phyloP scores from a whole-genome alignment of 1,140 invertebrate genomes.

The Choristoneura fumiferana region DNA sequence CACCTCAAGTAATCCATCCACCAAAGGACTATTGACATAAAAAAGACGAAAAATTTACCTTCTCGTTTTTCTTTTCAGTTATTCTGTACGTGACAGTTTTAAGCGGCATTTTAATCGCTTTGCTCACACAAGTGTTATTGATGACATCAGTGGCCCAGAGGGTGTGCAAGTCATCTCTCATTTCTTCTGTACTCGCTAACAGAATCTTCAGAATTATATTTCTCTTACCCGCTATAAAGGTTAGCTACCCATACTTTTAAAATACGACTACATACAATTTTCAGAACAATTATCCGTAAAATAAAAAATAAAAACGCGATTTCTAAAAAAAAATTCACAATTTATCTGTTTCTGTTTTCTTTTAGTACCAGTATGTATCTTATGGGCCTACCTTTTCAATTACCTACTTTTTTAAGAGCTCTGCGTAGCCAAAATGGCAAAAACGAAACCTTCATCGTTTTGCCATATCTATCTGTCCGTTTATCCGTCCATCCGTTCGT shows the following conservation, averaged over 20 bases:
- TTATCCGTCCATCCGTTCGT: too few relatives aligned
- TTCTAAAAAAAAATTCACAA: too few relatives aligned
- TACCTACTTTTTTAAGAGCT: too few relatives aligned
- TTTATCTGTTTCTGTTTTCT: too few relatives aligned
- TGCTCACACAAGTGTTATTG: slow-evolving; percentile 47
- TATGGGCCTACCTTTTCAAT: too few relatives aligned
- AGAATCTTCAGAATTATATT: slow-evolving; percentile 44
- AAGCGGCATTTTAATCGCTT: slow-evolving; percentile 44
- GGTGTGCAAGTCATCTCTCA: slow-evolving; percentile 33
- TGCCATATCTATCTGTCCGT: too few relatives aligned
- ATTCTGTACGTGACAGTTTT: slow-evolving; percentile 54
- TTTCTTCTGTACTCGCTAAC: slow-evolving; percentile 43
- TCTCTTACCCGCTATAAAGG: slow-evolving; percentile 54
- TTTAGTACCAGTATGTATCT: too few relatives aligned
- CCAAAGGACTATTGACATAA: not conserved
- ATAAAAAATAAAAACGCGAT: too few relatives aligned
- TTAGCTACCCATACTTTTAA: slow-evolving; percentile 19
- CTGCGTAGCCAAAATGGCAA: too few relatives aligned
- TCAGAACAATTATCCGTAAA: not conserved
- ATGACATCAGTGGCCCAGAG: slow-evolving; percentile 41
- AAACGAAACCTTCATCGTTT: too few relatives aligned
- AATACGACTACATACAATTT: not conserved
- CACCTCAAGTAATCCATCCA: not conserved
- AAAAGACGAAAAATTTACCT: not conserved
- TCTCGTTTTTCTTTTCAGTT: slow-evolving; percentile 43